Evolutionary conservation across 1,140 invertebrate genomes (phyloP).

Genomic region (Homarus americanus): DNA sequence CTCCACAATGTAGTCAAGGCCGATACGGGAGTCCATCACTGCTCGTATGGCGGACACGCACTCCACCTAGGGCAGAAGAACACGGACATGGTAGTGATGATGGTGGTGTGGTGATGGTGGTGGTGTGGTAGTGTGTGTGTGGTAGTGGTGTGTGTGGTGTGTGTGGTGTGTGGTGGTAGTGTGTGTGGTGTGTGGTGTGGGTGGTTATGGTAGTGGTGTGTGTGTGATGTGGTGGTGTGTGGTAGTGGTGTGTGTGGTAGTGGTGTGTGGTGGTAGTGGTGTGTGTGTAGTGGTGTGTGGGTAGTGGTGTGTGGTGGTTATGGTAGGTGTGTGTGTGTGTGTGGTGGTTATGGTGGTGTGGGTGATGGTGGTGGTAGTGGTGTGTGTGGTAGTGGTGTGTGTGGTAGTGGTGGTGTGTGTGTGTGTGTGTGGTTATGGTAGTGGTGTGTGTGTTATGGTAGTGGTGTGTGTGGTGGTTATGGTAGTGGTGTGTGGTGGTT

Average conservation of each 20-base stretch:
- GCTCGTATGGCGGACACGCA: constrained; percentile 34
- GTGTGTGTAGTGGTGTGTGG: background rate
- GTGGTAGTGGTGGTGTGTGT: background rate
- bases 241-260: background rate
- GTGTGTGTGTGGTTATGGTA: background rate
- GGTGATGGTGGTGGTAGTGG: background rate
- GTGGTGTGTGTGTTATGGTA: too few species aligned
- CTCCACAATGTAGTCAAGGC: constrained; percentile 95
- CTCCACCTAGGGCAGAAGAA: background rate
- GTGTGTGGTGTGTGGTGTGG: too few species aligned
- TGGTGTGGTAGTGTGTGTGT: too few species aligned
- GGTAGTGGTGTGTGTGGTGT: too few species aligned
- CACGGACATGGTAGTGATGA: background rate
- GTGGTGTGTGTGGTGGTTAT: too few species aligned
- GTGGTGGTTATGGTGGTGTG: background rate
- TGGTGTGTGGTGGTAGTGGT: too few species aligned
- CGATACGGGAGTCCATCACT: constrained; percentile 90
- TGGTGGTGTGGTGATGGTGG: background rate
- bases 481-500: too few species aligned
- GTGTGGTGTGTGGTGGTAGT: too few species aligned
- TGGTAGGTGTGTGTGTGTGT: too few species aligned
- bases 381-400: background rate
- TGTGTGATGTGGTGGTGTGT: too few species aligned
- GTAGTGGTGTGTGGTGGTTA: too few species aligned
- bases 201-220: background rate